Base-by-base conservation (phyloP, 2,797 vertebrate genomes). In the Myotis daubentonii region DNA sequence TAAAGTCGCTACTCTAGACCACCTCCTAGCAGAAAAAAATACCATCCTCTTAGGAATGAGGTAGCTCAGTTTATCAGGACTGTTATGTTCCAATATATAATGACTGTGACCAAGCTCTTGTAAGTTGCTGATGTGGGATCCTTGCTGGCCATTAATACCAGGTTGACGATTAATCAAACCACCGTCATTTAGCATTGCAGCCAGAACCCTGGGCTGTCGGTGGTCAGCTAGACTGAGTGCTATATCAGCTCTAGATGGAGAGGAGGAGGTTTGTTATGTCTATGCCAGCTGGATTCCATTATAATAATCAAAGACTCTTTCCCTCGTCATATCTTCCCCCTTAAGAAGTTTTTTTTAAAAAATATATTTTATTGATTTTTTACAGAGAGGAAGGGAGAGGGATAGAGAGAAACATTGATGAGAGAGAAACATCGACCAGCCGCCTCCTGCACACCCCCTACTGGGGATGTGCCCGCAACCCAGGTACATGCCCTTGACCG, bases 141-240 rank as follows among this genome's bases (percentile, higher is more conserved):
- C 68, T 92, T 94, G 66, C 65, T 92, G 70, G 71, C 71, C 44
- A 68, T 96, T 92, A 87, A 68, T 87, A 70, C 83, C 47, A 93
- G 89, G 25, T 44, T 94, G 94, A 87, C 92, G 78, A 86, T 96
- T 89, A 92, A 94, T 92, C 88, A 95, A 95, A 92, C 65, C 75
- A 75, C 95, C 66, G 74, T 87, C 33, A 65, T 72, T 93, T 93
- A 66, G 53, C 49, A 76, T 76, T 90, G 49, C 6, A 93, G 65
- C 53, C 87, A 94, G 79, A 92, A 17, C 23, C 2, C 44, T 62
- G 62, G 23, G 2, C 65, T 83, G 83, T 83, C 84, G 55, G 8
- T 78, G 41, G n/a, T 55, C 89, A 91, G 87, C 84, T 88, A 90
- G 74, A 71, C n/a, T 87, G 72, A 90, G 19, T 79, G 80, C 76